Evolutionary conservation across 1,140 invertebrate genomes (phyloP).

Genomic region (Dreissena rostriformis): DNA sequence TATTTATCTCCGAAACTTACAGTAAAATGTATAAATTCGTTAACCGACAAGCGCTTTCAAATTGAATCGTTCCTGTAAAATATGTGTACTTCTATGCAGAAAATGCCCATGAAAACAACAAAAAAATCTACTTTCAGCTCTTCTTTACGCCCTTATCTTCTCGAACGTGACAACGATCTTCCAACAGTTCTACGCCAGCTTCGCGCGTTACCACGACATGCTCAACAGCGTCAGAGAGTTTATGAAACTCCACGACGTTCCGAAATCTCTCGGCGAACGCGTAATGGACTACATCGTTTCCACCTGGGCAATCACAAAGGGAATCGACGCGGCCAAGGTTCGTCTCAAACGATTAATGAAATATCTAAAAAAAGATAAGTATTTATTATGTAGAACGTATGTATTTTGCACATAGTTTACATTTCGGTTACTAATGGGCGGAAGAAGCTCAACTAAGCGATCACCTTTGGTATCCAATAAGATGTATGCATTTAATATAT

Average conservation of each 20-base stretch:
- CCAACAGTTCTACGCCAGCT: constrained; percentile 99
- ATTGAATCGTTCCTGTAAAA: too few species aligned
- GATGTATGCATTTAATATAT: too few species aligned
- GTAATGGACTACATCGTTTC: constrained; percentile 99
- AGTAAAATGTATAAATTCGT: constrained; percentile 32
- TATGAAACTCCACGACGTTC: constrained; percentile 99
- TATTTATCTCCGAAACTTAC: too few species aligned
- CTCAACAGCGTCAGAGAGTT: constrained; percentile 99
- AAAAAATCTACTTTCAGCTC: constrained; percentile 84
- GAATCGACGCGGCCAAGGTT: constrained; percentile 98
- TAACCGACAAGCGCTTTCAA: too few species aligned
- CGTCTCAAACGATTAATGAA: background rate
- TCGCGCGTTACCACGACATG: constrained; percentile 99
- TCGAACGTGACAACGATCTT: constrained; percentile 99
- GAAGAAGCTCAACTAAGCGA: too few species aligned
- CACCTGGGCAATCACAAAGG: constrained; percentile 99
- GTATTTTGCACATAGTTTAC: too few species aligned
- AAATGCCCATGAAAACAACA: background rate
- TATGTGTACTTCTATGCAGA: too few species aligned
- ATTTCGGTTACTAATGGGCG: too few species aligned
- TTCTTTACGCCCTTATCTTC: constrained; percentile 99
- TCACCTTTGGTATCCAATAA: too few species aligned
- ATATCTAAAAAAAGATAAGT: too few species aligned
- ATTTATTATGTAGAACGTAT: too few species aligned
- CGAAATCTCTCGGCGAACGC: constrained; percentile 98